Conservation (phyloP, 2,113 vertebrate species). For the Tetrax tetrax region DNA sequence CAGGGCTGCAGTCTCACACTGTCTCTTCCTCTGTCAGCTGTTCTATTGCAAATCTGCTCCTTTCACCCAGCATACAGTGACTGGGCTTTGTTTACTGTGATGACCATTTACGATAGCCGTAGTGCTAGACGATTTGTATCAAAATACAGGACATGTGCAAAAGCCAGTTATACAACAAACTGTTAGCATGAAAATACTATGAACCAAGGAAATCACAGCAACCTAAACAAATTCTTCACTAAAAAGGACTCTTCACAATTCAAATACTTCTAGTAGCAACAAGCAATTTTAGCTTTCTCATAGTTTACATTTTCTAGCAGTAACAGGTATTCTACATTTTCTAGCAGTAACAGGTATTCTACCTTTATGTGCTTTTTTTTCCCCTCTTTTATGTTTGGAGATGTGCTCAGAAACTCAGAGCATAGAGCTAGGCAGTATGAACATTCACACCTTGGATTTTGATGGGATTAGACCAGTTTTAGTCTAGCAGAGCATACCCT, state of each 20-base stretch:
- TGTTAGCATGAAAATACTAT: not conserved
- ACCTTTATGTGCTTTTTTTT: not conserved
- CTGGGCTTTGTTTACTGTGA: conserved; percentile 48
- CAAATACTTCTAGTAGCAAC: not conserved
- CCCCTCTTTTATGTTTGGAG: accelerated
- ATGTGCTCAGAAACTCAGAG: not conserved
- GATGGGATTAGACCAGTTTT: not conserved
- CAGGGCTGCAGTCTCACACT: conserved; percentile 59
- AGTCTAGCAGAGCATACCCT: not conserved
- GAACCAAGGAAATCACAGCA: not conserved
- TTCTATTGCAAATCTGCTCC: conserved; percentile 16
- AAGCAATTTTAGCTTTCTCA: not conserved
- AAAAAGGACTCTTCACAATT: not conserved
- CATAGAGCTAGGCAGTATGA: not conserved
- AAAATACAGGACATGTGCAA: conserved; percentile 31
- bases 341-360: not conserved
- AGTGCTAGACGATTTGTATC: not conserved
- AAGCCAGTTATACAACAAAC: not conserved
- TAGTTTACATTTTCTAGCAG: not conserved
- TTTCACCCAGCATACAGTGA: not conserved
- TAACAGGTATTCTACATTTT: not conserved
- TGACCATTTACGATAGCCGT: not conserved
- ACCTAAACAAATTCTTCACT: not conserved
- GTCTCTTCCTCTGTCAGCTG: conserved; percentile 58
- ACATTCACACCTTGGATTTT: not conserved